Evolutionary conservation across 2,797 vertebrate species (phyloP), one percentile per base, ranked within the genome.

Genomic region (Danio albolineatus): DNA sequence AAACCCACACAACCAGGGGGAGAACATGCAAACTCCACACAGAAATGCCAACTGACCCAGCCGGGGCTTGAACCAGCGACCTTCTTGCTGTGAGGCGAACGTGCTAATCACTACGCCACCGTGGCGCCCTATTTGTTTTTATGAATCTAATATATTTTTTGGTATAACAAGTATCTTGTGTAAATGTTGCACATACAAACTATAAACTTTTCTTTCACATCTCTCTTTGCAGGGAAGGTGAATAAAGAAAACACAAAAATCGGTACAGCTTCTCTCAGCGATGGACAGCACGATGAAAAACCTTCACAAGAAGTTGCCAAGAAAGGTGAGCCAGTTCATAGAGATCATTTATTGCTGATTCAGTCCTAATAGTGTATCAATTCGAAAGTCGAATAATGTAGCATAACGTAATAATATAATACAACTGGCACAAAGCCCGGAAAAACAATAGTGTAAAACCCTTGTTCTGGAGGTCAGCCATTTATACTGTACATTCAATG

Each of bases 261-360:
- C 16, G 36, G 16, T 67, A 12, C 10, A 0, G 59, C 14, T 21
- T 28, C 28, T 72, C 51, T 43, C 10, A 16, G 65, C 6, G 43
- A 48, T 12, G 49, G 61, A 16, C 43, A 38, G 17, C 46, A 36
- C 7, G 41, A 72, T 39, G 64, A n/a, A n/a, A 80, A 53, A 6
- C 44, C 46, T 36, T 19, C 39, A 6, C 64, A 43, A 39, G 60
- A 83, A 14, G 51, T 10, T 44, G 44, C 19, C 10, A 49, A n/a
- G 41, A 83, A 72, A 85, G 84, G 84, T 85, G 71, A 83, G 81
- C 28, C 9, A 1, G 28, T 43, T 80, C 49, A 74, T n/a, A 72
- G 9, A 75, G 39, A 43, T 66, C 53, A 53, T 44, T 71, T 73
- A 53, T 51, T 49, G 28, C 28, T 28, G 28, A 28, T 28, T 28